Conservation (phyloP, 2,888 invertebrate species). For the Mesochorus sp. region DNA sequence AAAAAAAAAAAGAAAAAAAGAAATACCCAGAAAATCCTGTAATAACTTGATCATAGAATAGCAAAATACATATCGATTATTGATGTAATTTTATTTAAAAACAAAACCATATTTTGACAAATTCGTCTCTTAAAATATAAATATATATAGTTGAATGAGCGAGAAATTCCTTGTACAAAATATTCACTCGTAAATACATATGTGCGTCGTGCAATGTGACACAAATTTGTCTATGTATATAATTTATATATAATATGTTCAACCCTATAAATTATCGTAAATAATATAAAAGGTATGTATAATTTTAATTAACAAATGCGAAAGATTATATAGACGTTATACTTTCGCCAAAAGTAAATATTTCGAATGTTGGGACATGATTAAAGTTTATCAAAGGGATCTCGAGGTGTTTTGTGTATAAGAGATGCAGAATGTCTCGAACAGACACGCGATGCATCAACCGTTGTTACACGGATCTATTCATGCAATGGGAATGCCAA, state of each 20-base stretch:
- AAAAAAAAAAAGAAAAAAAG: not conserved
- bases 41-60: conserved; percentile 55
- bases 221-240: no score
- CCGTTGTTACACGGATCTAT: not conserved
- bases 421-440: no score
- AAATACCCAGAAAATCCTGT: conserved; percentile 54
- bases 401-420: not conserved
- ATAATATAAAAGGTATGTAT: conserved; percentile 9
- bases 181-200: no score
- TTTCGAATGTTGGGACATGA: not conserved
- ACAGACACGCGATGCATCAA: not conserved
- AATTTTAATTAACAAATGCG: not conserved
- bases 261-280: not conserved
- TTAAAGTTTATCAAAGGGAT: not conserved
- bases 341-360: no score
- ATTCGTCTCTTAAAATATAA: no score
- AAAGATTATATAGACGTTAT: not conserved
- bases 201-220: no score
- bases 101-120: no score
- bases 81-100: conserved; percentile 42
- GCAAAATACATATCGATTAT: conserved; percentile 66
- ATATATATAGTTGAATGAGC: no score
- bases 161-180: no score
- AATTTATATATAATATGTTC: no score
- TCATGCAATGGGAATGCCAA: conserved; percentile 11